Base-by-base conservation (phyloP, 2,113 vertebrate species). In the Planiliza haematocheilus region DNA sequence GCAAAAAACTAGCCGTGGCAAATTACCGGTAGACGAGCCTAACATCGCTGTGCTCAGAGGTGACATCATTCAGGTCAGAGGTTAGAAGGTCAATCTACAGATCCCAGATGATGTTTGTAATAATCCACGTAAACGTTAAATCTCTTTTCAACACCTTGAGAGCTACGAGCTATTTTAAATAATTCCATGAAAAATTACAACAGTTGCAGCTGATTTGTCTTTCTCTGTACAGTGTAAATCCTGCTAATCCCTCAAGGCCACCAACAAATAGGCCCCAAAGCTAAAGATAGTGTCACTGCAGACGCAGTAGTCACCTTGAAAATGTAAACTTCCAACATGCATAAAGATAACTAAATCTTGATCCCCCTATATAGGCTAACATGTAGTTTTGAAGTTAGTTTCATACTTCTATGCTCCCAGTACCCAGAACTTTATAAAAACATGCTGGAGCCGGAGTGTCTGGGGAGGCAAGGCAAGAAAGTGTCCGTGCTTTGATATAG, bases 401-500 rank as follows among this genome's bases (percentile, higher is more conserved):
- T 51, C 55, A 55, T 46, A 20, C 1, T 0, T 36, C 16, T 69
- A 10, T 42, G 7, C 57, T 61, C 51, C 5, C 7, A 39, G 52
- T 64, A 75, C 14, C 13, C 8, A 78, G 48, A 86, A 75, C 43
- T 69, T 49, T 18, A 16, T 9, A 76, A 61, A 58, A 74, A 64
- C 17, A 55, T 18, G 41, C 50, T 10, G 45, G 37, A 73, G 73
- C 70, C 58, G 24, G 14, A 50, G 46, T 21, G 57, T 86, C 82
- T 70, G n/a, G 56, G 48, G 60, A 78, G 21, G 20, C n/a, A 36
- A 70, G 38, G 52, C 49, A 46, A 57, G 58, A 67, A 68, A 70
- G 66, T 80, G 77, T 80, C 81, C 77, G 41, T 8, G 70, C 82
- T 82, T 90, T 86, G 80, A 82, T 74, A 63, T 64, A 76, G 80